Evolutionary conservation across 2,888 invertebrate species (phyloP).

Genomic region (Metellina segmentata): DNA sequence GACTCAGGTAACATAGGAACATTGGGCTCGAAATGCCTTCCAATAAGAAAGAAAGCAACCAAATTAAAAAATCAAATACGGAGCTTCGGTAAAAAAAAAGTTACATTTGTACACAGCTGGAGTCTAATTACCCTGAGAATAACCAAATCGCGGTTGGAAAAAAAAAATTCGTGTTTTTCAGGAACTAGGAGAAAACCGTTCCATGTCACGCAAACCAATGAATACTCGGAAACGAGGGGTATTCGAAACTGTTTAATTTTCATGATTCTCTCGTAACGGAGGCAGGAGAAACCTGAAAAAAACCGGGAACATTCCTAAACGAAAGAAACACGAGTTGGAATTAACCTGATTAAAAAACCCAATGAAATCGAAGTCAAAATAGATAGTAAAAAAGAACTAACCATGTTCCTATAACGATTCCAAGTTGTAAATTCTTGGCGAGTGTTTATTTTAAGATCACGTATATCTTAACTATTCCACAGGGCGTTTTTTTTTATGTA

Average conservation of each 20-base stretch:
- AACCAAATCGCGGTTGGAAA: neutral
- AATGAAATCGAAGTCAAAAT: slow-evolving; percentile 25
- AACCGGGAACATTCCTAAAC: neutral
- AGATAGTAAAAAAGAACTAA: neutral
- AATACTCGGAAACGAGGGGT: neutral
- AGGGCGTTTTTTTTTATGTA: neutral
- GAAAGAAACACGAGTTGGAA: slow-evolving; percentile 1
- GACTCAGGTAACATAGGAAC: neutral
- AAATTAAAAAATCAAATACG: neutral
- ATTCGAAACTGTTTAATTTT: neutral
- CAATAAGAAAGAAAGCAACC: neutral
- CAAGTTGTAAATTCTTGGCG: neutral
- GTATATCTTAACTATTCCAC: neutral
- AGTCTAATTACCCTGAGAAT: neutral
- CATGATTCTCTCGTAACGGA: neutral
- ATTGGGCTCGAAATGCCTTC: neutral
- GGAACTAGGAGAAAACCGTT: neutral
- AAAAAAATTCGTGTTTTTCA: neutral
- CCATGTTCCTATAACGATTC: neutral
- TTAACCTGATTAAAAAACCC: slow-evolving; percentile 23
- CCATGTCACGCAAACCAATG: neutral
- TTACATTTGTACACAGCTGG: neutral
- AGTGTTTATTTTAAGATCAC: neutral
- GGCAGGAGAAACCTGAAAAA: neutral
- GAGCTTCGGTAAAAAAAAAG: neutral